A percentile compares a stretch with the other conserved stretches of the same genome.
Conservation (phyloP, 2,888 invertebrate species). For the Achlya flavicornis region DNA sequence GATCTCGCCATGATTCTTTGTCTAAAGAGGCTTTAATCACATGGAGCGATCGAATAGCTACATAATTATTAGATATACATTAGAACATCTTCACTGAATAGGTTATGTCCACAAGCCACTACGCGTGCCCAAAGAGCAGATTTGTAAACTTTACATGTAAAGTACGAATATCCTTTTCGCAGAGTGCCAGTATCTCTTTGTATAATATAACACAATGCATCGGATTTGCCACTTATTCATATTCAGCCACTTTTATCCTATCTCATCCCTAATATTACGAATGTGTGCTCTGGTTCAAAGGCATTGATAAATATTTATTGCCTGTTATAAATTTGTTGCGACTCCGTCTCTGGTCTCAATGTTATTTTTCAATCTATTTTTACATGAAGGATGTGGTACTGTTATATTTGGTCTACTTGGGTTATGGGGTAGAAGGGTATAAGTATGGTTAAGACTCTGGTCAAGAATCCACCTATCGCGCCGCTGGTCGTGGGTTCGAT, state of each 20-base stretch:
- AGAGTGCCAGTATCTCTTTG: not conserved
- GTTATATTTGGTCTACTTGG: not conserved
- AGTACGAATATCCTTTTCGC: not conserved
- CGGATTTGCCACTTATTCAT: constrained; percentile 15
- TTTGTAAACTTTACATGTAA: constrained; percentile 2
- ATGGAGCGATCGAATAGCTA: too few relatives aligned
- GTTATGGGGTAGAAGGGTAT: not conserved
- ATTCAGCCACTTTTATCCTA: constrained; percentile 4
- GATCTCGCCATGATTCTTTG: too few relatives aligned
- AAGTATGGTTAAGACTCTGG: too few relatives aligned
- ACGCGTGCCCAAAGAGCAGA: not conserved
- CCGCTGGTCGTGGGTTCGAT: too few relatives aligned
- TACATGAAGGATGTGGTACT: not conserved
- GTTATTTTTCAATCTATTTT: constrained; percentile 42
- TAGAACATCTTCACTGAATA: not conserved
- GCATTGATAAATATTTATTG: constrained; percentile 56
- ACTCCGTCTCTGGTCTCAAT: constrained; percentile 14
- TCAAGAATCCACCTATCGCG: too few relatives aligned
- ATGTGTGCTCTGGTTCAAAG: constrained; percentile 27
- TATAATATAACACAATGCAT: constrained; percentile 16
- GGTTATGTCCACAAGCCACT: not conserved
- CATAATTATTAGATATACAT: not conserved
- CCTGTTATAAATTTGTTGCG: constrained; percentile 38
- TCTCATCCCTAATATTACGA: constrained; percentile 12
- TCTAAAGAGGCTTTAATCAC: too few relatives aligned